Conservation (phyloP, 2,888 invertebrate genomes). For the Cheiracanthium punctorium region DNA sequence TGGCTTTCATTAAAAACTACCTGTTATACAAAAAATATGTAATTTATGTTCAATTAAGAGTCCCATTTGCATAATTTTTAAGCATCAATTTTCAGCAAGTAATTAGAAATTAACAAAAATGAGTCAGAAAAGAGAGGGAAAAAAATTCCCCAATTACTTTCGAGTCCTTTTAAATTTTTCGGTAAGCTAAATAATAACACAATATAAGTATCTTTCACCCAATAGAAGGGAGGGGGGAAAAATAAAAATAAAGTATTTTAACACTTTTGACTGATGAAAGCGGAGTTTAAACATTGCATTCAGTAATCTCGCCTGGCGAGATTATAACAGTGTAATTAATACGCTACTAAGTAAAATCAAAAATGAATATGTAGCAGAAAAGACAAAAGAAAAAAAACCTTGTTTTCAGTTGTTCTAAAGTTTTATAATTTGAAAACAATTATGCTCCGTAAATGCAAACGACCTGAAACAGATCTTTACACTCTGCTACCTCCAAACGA, state of each 20-base stretch:
- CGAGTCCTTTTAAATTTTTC: neutral
- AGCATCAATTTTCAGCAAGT: neutral
- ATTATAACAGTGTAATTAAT: conserved; percentile 64
- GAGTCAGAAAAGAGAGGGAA: neutral
- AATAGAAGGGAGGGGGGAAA: neutral
- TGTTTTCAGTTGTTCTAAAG: conserved; percentile 22
- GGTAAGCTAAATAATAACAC: neutral
- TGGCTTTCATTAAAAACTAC: too few species aligned
- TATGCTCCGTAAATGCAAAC: conserved; percentile 55
- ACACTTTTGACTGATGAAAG: conserved; percentile 33
- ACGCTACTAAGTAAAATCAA: conserved; percentile 31
- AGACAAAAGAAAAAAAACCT: conserved; percentile 21
- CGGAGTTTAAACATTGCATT: neutral
- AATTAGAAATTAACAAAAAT: neutral
- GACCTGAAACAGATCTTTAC: conserved; percentile 55
- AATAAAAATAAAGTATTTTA: conserved; percentile 12
- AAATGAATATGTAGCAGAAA: conserved; percentile 8
- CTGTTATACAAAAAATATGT: neutral
- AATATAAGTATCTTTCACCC: neutral
- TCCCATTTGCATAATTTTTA: neutral
- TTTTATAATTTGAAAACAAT: conserved; percentile 57
- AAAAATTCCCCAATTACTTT: neutral
- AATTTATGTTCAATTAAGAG: neutral
- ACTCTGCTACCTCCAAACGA: conserved; percentile 43
- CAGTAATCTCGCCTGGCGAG: conserved; percentile 5